Conservation (phyloP, 2,797 vertebrate genomes). For the Semotilus atromaculatus region DNA sequence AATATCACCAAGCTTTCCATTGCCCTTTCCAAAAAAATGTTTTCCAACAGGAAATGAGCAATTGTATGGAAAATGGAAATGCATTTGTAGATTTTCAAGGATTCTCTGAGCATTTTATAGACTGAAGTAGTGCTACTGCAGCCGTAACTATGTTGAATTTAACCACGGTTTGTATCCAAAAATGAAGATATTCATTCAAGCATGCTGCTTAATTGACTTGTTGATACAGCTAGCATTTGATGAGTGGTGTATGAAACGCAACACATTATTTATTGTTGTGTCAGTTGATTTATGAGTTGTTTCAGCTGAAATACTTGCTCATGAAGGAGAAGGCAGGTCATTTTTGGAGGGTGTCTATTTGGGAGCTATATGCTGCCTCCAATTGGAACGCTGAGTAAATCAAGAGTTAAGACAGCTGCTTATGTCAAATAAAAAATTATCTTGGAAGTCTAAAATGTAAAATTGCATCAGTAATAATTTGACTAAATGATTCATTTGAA, state of each 20-base stretch:
- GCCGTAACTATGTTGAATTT: not conserved
- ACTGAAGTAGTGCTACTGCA: not conserved
- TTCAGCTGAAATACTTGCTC: conserved; percentile 2
- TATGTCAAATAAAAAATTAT: not conserved
- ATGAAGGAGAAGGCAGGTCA: conserved; percentile 27
- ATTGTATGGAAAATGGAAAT: not conserved
- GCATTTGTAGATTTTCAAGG: not conserved
- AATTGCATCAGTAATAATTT: not conserved
- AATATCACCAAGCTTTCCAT: not conserved
- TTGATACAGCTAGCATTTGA: conserved; percentile 7
- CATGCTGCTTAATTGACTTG: not conserved
- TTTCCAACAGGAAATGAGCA: not conserved
- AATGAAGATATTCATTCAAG: not conserved
- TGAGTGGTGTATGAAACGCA: not conserved
- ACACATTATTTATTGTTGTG: conserved; percentile 1
- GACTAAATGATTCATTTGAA: not conserved
- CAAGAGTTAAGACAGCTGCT: conserved; percentile 23
- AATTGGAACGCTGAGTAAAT: conserved; percentile 32
- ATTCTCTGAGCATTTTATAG: not conserved
- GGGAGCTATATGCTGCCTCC: conserved; percentile 28
- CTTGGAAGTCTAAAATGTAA: conserved; percentile 5
- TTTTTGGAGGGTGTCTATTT: conserved; percentile 37
- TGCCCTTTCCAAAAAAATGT: not conserved
- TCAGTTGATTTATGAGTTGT: conserved; percentile 36
- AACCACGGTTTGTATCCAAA: not conserved